These are phyloP conservation scores for Drosophila malerkotliana DNA, from an alignment of 1,140 invertebrate species.

Conservation along the genomic window DNA sequence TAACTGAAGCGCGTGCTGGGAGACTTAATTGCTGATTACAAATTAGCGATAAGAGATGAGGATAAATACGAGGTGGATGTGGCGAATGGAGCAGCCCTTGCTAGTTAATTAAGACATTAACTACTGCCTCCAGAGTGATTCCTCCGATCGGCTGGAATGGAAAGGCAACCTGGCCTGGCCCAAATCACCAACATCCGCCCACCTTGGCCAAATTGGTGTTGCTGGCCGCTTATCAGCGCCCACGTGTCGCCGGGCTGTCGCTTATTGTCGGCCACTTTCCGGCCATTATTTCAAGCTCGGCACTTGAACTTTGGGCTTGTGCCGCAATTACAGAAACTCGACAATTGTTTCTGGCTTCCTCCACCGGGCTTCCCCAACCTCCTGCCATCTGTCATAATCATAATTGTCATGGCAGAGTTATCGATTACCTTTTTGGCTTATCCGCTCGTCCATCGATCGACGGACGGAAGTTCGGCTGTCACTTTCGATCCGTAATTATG, in stretches of 20 bases:
- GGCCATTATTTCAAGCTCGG: slow-evolving; percentile 56
- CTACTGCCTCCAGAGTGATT: slow-evolving; percentile 43
- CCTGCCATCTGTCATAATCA: slow-evolving; percentile 21
- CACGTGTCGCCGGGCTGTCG: slow-evolving; percentile 62
- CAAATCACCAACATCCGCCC: slow-evolving; percentile 77
- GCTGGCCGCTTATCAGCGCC: slow-evolving; percentile 66
- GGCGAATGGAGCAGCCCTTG: slow-evolving; percentile 29
- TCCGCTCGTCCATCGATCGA: slow-evolving; percentile 21
- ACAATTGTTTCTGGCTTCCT: slow-evolving; percentile 60
- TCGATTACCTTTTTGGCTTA: slow-evolving; percentile 49
- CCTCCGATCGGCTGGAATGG: slow-evolving; percentile 24
- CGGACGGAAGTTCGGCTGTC: slow-evolving; percentile 66
- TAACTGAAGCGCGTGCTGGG: slow-evolving; percentile 60
- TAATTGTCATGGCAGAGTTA: slow-evolving; percentile 46
- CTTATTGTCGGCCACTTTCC: slow-evolving; percentile 66
- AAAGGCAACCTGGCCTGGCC: slow-evolving; percentile 4
- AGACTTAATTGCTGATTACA: slow-evolving; percentile 83
- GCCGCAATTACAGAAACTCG: slow-evolving; percentile 60
- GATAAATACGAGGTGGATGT: slow-evolving; percentile 30
- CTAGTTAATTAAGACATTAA: slow-evolving; percentile 83
- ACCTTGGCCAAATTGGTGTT: slow-evolving; percentile 21
- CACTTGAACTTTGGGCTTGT: slow-evolving; percentile 50
- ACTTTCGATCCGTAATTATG: slow-evolving; percentile 76
- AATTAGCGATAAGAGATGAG: slow-evolving; percentile 68
- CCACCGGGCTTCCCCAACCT: slow-evolving; percentile 15